These are phyloP conservation scores for Orycteropus afer DNA, from an alignment of 2,113 vertebrate species.

Conservation along the genomic window DNA sequence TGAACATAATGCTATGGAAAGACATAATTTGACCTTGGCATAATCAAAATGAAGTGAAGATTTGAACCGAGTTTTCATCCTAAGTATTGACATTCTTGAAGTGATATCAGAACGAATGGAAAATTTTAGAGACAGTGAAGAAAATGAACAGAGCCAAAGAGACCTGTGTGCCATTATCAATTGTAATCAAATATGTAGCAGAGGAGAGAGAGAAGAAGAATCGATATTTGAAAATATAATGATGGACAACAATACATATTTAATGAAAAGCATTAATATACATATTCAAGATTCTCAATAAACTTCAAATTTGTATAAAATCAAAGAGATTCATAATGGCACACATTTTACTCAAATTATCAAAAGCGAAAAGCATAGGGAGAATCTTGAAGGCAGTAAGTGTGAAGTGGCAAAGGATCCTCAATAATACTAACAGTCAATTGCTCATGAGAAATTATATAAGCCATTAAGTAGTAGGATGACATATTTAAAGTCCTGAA, in stretches of 20 bases:
- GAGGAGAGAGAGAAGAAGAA: neutral
- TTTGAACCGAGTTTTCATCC: too few species aligned
- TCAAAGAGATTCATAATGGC: too few species aligned
- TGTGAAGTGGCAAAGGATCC: neutral
- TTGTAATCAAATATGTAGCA: neutral
- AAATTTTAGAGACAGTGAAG: too few species aligned
- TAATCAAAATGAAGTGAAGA: too few species aligned
- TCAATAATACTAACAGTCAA: neutral
- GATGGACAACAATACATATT: neutral
- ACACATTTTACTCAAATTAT: neutral
- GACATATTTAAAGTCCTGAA: neutral
- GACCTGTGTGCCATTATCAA: neutral
- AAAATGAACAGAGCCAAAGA: neutral
- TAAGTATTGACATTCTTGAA: too few species aligned
- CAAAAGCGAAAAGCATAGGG: neutral
- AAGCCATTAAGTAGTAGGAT: neutral
- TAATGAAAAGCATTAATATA: too few species aligned
- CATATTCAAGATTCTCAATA: too few species aligned
- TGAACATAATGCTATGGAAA: too few species aligned
- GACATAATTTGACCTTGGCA: too few species aligned
- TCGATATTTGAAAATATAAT: neutral
- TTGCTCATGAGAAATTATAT: neutral
- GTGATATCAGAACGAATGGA: too few species aligned
- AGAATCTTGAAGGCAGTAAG: neutral
- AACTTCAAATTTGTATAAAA: too few species aligned